phyloP scores from a whole-genome alignment of 1,140 invertebrate genomes.

The Homalodisca vitripennis region DNA sequence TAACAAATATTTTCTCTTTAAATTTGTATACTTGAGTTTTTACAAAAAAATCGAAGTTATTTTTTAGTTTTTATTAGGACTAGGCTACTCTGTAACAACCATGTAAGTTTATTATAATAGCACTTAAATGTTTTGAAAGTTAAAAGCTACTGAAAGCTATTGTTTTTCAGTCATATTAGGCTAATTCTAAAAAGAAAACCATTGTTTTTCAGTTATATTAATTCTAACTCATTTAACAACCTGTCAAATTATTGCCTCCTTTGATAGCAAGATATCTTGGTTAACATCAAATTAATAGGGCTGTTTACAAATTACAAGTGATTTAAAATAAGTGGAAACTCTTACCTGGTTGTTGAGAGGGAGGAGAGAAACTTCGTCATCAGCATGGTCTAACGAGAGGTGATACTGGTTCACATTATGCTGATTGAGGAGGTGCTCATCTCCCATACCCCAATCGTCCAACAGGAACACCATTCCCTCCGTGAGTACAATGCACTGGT shows the following conservation, averaged over 20 bases:
- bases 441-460: constrained; percentile 40
- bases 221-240: neutral
- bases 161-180: too few species aligned
- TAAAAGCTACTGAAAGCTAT: too few species aligned
- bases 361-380: constrained; percentile 38
- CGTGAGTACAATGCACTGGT: neutral
- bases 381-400: constrained; percentile 31
- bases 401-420: constrained; percentile 25
- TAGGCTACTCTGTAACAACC: too few species aligned
- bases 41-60: too few species aligned
- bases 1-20: too few species aligned
- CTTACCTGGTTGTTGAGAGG: constrained; percentile 41
- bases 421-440: constrained; percentile 33
- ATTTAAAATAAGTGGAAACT: constrained; percentile 1
- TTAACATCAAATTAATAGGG: constrained; percentile 23
- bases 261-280: neutral
- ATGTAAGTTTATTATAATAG: too few species aligned
- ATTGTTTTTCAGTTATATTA: neutral
- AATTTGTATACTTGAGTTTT: too few species aligned
- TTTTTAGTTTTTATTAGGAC: too few species aligned
- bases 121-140: too few species aligned
- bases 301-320: constrained; percentile 10
- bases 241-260: neutral
- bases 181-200: too few species aligned
- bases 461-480: constrained; percentile 37